phyloP scores from a whole-genome alignment of 2,888 invertebrate species.

The Phengaris alcon region DNA sequence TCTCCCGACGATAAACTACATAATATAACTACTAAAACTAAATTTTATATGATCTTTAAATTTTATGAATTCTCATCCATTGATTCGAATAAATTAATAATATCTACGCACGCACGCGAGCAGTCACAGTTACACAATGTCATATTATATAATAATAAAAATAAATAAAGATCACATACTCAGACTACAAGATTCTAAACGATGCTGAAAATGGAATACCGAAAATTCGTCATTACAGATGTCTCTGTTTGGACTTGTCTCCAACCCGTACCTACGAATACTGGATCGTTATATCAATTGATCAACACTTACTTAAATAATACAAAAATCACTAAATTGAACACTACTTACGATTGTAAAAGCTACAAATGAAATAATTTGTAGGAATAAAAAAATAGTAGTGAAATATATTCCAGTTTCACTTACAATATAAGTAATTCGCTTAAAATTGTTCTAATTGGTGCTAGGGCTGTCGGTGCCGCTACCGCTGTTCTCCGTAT shows the following conservation, averaged over 20 bases:
- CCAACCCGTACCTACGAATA: conserved; percentile 23
- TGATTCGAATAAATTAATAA: conserved; percentile 27
- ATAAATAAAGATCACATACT: conserved; percentile 26
- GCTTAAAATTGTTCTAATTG: conserved; percentile 60
- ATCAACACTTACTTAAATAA: conserved; percentile 26
- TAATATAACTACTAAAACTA: conserved; percentile 9
- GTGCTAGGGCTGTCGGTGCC: conserved; percentile 90
- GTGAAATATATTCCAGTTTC: conserved; percentile 60
- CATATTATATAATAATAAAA: conserved; percentile 6
- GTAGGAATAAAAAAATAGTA: conserved; percentile 77
- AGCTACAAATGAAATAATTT: conserved; percentile 75
- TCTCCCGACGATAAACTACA: neutral
- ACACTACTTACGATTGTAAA: conserved; percentile 68
- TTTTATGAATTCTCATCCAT: conserved; percentile 10
- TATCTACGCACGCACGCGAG: conserved; percentile 25
- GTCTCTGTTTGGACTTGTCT: neutral
- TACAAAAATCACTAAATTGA: conserved; percentile 58
- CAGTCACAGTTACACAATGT: conserved; percentile 21
- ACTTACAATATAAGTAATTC: conserved; percentile 32
- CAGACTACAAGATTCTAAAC: conserved; percentile 5
- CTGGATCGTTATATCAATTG: conserved; percentile 18
- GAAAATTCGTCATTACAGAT: conserved; percentile 5
- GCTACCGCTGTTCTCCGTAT: conserved; percentile 84
- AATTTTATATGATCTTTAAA: conserved; percentile 27
- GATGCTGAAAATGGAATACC: conserved; percentile 19